Percentiles rank a stretch among this genome's conserved stretches.
phyloP scores from a whole-genome alignment of 2,113 vertebrate species.

The Hypocryptadius cinnamomeus region DNA sequence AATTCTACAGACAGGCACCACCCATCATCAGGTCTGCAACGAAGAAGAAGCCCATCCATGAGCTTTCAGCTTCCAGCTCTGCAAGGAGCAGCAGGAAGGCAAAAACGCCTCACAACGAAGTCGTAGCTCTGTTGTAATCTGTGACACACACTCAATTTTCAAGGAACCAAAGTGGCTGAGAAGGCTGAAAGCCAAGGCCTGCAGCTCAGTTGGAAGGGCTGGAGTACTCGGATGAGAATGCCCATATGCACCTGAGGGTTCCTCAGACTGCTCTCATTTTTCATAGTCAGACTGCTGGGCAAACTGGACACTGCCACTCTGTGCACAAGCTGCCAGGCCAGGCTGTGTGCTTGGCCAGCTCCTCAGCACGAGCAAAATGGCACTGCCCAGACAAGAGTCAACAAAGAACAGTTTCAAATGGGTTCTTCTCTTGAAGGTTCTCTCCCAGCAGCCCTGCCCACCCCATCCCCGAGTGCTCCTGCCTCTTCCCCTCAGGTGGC shows the following conservation, averaged over 20 bases:
- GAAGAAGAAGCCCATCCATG: not conserved
- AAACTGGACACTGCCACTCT: not conserved
- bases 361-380: not conserved
- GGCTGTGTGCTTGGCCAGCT: not conserved
- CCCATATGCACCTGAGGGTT: not conserved
- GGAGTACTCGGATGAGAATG: not conserved
- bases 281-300: not conserved
- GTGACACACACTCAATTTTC: not conserved
- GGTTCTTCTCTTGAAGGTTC: not conserved
- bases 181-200: not conserved
- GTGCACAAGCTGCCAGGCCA: not conserved
- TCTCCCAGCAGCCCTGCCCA: not conserved
- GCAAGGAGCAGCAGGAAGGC: not conserved
- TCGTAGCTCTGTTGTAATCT: not conserved
- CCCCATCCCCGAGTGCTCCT: not conserved
- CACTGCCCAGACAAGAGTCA: rapidly evolving
- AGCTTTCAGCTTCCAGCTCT: not conserved
- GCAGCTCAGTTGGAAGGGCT: not conserved
- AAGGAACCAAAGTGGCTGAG: not conserved
- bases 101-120: not conserved
- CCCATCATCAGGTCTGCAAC: not conserved
- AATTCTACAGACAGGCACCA: not conserved
- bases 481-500: not conserved
- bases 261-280: not conserved
- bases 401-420: not conserved